Conservation (phyloP, 2,797 vertebrate species). For the Anguilla marmorata region DNA sequence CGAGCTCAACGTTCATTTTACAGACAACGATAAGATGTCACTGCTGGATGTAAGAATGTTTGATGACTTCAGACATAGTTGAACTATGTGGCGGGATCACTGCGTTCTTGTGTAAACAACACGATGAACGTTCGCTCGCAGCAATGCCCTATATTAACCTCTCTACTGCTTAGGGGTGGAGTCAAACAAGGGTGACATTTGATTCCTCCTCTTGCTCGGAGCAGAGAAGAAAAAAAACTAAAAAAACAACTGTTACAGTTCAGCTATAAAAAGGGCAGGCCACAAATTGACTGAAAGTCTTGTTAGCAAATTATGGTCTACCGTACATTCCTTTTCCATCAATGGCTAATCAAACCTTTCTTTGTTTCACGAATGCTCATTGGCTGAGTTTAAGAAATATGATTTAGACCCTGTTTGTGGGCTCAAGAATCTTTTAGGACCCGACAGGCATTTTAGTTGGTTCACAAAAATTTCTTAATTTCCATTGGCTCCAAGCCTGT, state of each 20-base stretch:
- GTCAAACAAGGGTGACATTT: not conserved
- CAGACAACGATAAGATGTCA: not conserved
- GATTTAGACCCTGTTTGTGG: not conserved
- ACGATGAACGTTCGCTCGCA: not conserved
- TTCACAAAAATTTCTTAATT: not conserved
- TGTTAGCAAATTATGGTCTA: constrained; percentile 51
- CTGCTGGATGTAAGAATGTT: not conserved
- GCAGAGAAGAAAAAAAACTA: not conserved
- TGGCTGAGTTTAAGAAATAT: constrained; percentile 46
- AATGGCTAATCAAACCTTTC: constrained; percentile 58
- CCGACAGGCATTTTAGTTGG: not conserved
- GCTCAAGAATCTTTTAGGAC: not conserved
- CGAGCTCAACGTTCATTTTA: not conserved
- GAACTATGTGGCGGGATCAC: not conserved
- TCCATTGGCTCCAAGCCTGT: not conserved
- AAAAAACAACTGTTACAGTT: not conserved
- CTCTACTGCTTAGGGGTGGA: not conserved
- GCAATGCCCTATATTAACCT: not conserved
- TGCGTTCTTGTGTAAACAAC: not conserved
- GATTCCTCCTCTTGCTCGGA: not conserved
- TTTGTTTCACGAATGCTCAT: constrained; percentile 51
- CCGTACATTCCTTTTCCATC: not conserved
- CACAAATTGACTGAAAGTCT: not conserved
- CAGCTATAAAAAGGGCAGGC: constrained; percentile 36
- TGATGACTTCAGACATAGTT: not conserved